Percentiles rank a stretch among this genome's conserved stretches.
phyloP scores from a whole-genome alignment of 37 sponge, comb jelly and placozoan genomes.

The Oopsacas minuta region DNA sequence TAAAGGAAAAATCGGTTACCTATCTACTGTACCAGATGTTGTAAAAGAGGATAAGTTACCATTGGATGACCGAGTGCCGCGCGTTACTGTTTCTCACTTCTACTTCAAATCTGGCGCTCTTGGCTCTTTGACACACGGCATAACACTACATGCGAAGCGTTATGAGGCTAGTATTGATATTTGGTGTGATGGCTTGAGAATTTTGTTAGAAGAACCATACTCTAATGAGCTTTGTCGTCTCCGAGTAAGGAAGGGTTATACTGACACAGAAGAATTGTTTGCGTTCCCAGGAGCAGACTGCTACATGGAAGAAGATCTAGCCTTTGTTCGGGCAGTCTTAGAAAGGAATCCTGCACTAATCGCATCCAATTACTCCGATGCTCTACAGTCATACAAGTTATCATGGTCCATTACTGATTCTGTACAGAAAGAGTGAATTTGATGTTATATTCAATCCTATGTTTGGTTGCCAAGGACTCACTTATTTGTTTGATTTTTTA shows the following conservation, averaged over 20 bases:
- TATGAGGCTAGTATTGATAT: constrained; percentile 55
- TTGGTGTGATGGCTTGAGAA: constrained; percentile 68
- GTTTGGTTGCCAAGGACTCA: too few relatives aligned
- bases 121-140: constrained; percentile 47
- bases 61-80: constrained; percentile 30
- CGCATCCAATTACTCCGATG: constrained; percentile 47
- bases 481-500: too few relatives aligned
- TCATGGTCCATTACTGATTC: constrained; percentile 48
- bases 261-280: constrained; percentile 28
- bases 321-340: constrained; percentile 43
- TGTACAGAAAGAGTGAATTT: neutral
- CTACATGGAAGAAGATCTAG: constrained; percentile 49
- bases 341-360: constrained; percentile 21
- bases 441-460: too few relatives aligned
- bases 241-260: constrained; percentile 26
- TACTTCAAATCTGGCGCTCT: constrained; percentile 38
- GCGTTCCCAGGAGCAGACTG: constrained; percentile 57
- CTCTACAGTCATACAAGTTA: constrained; percentile 50
- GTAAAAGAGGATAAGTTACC: constrained; percentile 31
- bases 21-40: constrained; percentile 26
- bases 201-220: constrained; percentile 52
- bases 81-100: constrained; percentile 44
- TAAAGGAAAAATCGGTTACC: constrained; percentile 29
- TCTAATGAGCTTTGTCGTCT: constrained; percentile 41
- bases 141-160: constrained; percentile 33